Percentiles rank a stretch among this genome's conserved stretches.
Conservation (phyloP, 2,113 vertebrate species). For the Danionella cerebrum region DNA sequence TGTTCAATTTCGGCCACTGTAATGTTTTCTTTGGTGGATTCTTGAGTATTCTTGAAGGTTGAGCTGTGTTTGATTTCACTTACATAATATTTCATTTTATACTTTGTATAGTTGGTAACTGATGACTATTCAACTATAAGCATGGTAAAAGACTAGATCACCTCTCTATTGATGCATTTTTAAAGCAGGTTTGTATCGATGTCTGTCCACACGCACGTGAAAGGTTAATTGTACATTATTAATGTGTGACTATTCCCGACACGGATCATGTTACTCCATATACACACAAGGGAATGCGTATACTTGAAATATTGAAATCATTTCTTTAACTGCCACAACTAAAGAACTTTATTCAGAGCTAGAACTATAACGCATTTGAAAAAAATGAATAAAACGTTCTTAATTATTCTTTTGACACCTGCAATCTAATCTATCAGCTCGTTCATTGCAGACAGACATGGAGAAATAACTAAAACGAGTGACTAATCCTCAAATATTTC, state of each 20-base stretch:
- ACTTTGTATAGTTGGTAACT: no score
- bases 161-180: neutral
- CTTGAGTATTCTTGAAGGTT: no score
- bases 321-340: neutral
- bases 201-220: neutral
- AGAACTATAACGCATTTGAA: neutral
- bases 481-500: no score
- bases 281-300: conserved; percentile 10
- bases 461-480: no score
- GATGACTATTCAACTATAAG: no score
- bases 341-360: neutral
- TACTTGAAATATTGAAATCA: conserved; percentile 9
- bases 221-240: conserved; percentile 33
- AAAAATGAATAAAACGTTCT: neutral
- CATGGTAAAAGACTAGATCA: no score
- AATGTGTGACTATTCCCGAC: conserved; percentile 21
- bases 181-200: neutral
- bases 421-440: no score
- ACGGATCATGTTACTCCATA: conserved; percentile 28
- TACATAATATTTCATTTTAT: no score
- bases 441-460: no score
- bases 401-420: neutral
- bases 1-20: no score
- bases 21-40: no score
- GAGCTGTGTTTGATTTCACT: no score